Evolutionary conservation across 2,888 invertebrate species (phyloP).

Genomic region (Drosophila ezoana): DNA sequence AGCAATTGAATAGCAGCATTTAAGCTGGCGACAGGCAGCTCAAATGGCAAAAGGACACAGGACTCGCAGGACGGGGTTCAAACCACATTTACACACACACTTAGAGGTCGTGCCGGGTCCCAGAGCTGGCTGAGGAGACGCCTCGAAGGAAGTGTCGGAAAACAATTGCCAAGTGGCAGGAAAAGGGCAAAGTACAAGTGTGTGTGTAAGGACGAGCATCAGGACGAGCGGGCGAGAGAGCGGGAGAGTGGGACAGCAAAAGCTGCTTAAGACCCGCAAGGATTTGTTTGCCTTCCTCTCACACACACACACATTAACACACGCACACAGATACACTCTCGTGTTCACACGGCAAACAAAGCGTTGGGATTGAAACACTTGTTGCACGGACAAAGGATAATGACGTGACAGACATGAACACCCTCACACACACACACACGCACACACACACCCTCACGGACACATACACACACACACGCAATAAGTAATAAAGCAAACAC

Average conservation of each 20-base stretch:
- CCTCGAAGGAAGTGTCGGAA: constrained; percentile 47
- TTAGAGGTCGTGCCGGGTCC: constrained; percentile 43
- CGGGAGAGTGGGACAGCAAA: constrained; percentile 42
- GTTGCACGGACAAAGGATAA: constrained; percentile 79
- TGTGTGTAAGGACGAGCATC: neutral
- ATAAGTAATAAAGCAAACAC: constrained; percentile 75
- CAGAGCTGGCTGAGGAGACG: constrained; percentile 33
- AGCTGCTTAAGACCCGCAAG: constrained; percentile 81
- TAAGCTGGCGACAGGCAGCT: constrained; percentile 62
- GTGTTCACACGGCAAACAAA: constrained; percentile 57
- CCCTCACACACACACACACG: constrained; percentile 11
- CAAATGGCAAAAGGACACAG: constrained; percentile 31
- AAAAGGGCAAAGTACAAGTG: constrained; percentile 1
- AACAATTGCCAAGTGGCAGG: constrained; percentile 66
- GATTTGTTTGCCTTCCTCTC: constrained; percentile 47
- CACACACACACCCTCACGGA: constrained; percentile 4
- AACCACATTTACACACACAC: constrained; percentile 77
- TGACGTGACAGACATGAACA: constrained; percentile 57
- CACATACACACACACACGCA: constrained; percentile 11
- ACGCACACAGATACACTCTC: neutral
- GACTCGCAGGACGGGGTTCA: constrained; percentile 3
- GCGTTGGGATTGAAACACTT: constrained; percentile 76
- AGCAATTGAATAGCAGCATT: constrained; percentile 78
- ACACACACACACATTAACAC: constrained; percentile 9
- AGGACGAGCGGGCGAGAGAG: neutral